phyloP scores from a whole-genome alignment of 1,140 invertebrate species.

The Episyrphus balteatus region DNA sequence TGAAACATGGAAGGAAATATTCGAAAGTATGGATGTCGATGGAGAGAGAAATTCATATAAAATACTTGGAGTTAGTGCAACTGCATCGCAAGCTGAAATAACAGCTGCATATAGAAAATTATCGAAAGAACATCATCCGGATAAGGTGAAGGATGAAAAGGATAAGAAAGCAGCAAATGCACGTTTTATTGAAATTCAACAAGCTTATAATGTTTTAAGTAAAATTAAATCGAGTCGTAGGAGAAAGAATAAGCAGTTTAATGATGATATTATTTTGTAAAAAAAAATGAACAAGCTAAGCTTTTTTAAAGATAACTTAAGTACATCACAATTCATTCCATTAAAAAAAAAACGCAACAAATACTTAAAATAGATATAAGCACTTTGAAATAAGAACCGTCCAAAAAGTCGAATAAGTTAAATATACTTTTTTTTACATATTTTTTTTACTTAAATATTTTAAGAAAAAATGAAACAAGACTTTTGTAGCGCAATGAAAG shows the following conservation, averaged over 20 bases:
- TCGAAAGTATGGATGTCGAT: slow-evolving; percentile 74
- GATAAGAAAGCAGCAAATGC: slow-evolving; percentile 60
- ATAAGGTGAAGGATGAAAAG: slow-evolving; percentile 68
- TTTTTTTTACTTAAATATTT: too few species aligned
- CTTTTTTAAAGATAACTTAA: neutral
- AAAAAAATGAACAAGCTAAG: neutral
- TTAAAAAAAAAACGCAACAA: too few species aligned
- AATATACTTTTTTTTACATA: too few species aligned
- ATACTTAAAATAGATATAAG: too few species aligned
- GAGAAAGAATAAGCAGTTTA: slow-evolving; percentile 55
- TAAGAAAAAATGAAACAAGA: too few species aligned
- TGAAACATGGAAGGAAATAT: slow-evolving; percentile 73
- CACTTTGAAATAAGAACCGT: too few species aligned
- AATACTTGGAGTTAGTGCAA: slow-evolving; percentile 63
- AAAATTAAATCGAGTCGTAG: slow-evolving; percentile 65
- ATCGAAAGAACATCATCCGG: slow-evolving; percentile 84
- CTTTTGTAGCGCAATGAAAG: too few species aligned
- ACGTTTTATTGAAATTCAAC: slow-evolving; percentile 85
- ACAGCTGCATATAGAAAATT: slow-evolving; percentile 67
- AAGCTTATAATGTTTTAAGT: slow-evolving; percentile 83
- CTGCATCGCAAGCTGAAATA: slow-evolving; percentile 75
- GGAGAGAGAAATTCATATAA: slow-evolving; percentile 84
- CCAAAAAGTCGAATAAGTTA: too few species aligned
- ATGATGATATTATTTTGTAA: slow-evolving; percentile 3
- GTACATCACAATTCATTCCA: too few species aligned